Evolutionary conservation across 2,113 vertebrate species (phyloP), one percentile per base, ranked within the genome.

Genomic region (Ptilonorhynchus violaceus): DNA sequence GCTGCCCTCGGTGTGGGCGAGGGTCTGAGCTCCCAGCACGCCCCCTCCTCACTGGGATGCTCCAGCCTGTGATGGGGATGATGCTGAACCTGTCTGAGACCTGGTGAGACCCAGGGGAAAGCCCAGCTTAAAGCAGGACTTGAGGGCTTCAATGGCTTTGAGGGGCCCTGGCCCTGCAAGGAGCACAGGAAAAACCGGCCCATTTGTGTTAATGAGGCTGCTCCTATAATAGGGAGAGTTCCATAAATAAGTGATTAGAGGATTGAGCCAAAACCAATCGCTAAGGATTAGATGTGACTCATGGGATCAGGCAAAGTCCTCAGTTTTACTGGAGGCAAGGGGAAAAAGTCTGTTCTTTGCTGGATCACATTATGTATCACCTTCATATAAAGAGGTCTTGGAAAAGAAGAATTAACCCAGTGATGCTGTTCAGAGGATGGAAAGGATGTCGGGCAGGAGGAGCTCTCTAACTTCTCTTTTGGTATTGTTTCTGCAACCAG

Each of bases 41-140:
- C 2, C 33, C n/a, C 42, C 39, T 64, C n/a, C 76, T 60, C 2
- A 2, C 64, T 3, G 2, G 70, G 30, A 20, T 4, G 46, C 53
- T 39, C 42, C 24, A 19, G 35, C 49, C 68, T 9, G 52, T 1
- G 3, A 18, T 1, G 30, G 58, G 55, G 53, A 15, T 0, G 4
- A 15, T 53, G n/a, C 83, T 35, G 4, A 53, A 1, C 23, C 42
- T 4, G 6, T 56, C 33, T 2, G 1, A 55, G 79, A 64, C 31
- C 17, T 23, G 47, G 20, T 4, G 42, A 27, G 6, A 33, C 46
- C 49, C 59, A 37, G n/a, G 56, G 78, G n/a, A 74, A 33, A 0
- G 24, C 46, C 2, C 53, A 27, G 37, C 33, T 73, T 49, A 8
- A 15, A 66, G 50, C 0, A 42, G 39, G 28, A 35, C 17, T 37